phyloP scores from a whole-genome alignment of 2,113 vertebrate genomes.

The Equus quagga region DNA sequence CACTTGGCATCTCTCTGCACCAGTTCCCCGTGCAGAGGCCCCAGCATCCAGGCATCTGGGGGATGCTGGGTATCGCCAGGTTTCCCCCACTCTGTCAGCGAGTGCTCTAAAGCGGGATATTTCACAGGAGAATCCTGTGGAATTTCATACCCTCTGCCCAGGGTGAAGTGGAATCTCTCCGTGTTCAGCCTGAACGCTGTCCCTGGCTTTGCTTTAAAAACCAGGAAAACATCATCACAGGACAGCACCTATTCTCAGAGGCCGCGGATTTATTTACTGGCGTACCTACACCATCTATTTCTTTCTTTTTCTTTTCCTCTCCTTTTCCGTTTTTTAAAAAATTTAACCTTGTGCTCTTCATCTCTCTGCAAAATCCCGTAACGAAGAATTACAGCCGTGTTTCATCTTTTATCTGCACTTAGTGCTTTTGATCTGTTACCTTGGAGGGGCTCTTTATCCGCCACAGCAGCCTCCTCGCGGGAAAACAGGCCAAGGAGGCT shows the following conservation, averaged over 20 bases:
- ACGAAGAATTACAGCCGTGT: background rate
- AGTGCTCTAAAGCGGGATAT: background rate
- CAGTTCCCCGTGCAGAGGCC: fast-evolving
- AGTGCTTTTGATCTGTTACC: conserved; percentile 58
- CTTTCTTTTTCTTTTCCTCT: background rate
- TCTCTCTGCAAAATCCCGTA: background rate
- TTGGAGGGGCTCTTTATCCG: conserved; percentile 27
- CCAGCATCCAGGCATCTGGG: fast-evolving
- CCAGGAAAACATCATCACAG: background rate
- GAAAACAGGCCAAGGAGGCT: too few relatives aligned
- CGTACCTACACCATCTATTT: background rate
- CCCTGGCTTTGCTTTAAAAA: background rate
- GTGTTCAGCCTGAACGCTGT: fast-evolving
- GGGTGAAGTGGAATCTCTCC: fast-evolving
- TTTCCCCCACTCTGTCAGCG: fast-evolving
- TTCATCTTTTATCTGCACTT: conserved; percentile 52
- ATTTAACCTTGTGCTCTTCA: conserved; percentile 43
- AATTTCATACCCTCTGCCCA: fast-evolving
- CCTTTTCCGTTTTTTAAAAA: background rate
- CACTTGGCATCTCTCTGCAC: background rate
- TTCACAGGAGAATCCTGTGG: background rate
- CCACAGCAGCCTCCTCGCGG: fast-evolving
- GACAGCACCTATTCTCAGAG: background rate
- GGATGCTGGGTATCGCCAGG: fast-evolving
- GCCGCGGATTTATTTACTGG: background rate